Conservation (phyloP, 2,888 invertebrate genomes). For the Elysia crispata region DNA sequence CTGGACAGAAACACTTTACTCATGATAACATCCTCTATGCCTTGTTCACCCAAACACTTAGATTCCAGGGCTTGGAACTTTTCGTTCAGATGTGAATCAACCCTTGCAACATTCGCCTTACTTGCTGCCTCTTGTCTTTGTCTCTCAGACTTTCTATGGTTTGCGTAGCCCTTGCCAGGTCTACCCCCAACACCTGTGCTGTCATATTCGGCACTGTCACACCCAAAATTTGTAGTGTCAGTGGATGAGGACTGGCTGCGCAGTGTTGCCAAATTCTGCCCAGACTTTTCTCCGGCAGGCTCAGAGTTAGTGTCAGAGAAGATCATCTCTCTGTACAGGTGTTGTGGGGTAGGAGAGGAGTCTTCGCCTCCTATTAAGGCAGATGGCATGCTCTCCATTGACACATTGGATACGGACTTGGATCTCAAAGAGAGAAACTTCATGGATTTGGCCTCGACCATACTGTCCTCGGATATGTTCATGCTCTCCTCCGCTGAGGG, state of each 20-base stretch:
- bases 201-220: not conserved
- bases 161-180: too few relatives aligned
- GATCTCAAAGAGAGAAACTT: not conserved
- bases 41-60: conserved; percentile 30
- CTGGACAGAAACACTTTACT: conserved; percentile 48
- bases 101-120: not conserved
- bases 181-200: not conserved
- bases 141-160: not conserved
- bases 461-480: too few relatives aligned
- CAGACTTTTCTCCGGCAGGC: conserved; percentile 23
- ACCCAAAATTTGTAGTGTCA: not conserved
- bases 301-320: conserved; percentile 42
- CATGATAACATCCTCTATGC: conserved; percentile 53
- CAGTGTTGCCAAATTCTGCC: not conserved
- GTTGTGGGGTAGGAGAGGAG: not conserved
- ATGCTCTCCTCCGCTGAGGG: not conserved
- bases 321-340: not conserved
- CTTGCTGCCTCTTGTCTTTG: not conserved
- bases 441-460: conserved; percentile 10
- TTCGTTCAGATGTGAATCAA: conserved; percentile 44
- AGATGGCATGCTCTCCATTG: not conserved
- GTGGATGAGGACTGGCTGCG: conserved; percentile 37
- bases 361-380: not conserved
- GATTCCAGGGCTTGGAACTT: conserved; percentile 45
- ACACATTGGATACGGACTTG: conserved; percentile 3